phyloP scores from a whole-genome alignment of 2,113 vertebrate genomes.

The Sisor rabdophorus region DNA sequence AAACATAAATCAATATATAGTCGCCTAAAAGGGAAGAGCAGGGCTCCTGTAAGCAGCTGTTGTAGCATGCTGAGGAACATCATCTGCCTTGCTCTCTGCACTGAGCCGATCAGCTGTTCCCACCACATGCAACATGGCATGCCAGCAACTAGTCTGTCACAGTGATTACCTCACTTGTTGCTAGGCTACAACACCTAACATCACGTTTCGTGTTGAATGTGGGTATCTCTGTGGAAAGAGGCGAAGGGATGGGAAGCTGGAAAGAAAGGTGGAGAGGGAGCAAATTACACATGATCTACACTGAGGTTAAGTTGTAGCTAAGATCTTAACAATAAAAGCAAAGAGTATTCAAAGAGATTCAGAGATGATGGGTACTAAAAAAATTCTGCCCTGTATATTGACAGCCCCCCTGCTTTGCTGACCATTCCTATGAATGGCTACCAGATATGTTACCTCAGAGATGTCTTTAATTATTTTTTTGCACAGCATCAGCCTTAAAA shows the following conservation, averaged over 20 bases:
- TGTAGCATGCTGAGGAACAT: constrained; percentile 62
- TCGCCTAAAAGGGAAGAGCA: constrained; percentile 36
- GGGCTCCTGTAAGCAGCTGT: constrained; percentile 52
- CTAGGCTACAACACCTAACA: constrained; percentile 77
- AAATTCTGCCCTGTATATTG: background rate
- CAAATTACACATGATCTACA: constrained; percentile 32
- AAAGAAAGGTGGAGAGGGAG: constrained; percentile 2
- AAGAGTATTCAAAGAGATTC: background rate
- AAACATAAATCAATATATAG: constrained; percentile 45
- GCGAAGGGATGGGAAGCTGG: constrained; percentile 50
- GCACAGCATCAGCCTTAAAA: constrained; percentile 34
- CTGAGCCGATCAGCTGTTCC: constrained; percentile 71
- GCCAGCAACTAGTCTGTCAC: constrained; percentile 76
- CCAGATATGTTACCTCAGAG: background rate
- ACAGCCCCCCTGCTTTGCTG: constrained; percentile 4
- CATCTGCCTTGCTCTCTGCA: constrained; percentile 64
- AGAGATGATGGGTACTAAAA: background rate
- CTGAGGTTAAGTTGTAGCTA: constrained; percentile 1
- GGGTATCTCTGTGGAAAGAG: constrained; percentile 68
- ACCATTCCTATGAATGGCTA: constrained; percentile 15
- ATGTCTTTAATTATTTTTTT: constrained; percentile 21
- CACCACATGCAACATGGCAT: constrained; percentile 67
- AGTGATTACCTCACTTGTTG: constrained; percentile 80
- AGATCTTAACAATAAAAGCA: background rate
- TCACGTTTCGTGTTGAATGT: constrained; percentile 70